Conservation (phyloP, 2,888 invertebrate species). For the Ochropleura plecta region DNA sequence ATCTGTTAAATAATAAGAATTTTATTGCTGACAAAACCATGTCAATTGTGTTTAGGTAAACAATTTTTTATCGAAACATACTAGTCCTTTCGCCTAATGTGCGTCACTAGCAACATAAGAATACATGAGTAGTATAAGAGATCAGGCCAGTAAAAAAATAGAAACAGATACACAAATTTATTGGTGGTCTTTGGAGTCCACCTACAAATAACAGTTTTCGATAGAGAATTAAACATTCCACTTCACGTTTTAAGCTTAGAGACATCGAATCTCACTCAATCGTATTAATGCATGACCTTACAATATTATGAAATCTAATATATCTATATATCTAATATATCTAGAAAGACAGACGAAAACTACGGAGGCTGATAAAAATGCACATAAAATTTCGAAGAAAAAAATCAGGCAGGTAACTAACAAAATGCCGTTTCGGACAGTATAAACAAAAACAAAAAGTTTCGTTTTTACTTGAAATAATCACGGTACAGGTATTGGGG, state of each 20-base stretch:
- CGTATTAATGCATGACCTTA: neutral
- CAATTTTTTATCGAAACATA: no score
- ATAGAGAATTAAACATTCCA: neutral
- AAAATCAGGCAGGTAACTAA: conserved; percentile 28
- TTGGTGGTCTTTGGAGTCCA: no score
- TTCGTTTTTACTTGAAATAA: neutral
- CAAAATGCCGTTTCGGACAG: no score
- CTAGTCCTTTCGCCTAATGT: no score
- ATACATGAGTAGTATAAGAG: neutral
- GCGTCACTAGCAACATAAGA: neutral
- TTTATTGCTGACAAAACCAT: neutral
- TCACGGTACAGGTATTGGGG: neutral
- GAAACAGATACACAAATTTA: no score
- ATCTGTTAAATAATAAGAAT: neutral
- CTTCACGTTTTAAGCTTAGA: neutral
- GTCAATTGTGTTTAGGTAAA: neutral
- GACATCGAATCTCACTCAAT: neutral
- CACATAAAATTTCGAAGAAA: conserved; percentile 36
- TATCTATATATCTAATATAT: no score
- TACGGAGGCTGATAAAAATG: conserved; percentile 50
- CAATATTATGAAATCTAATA: no score
- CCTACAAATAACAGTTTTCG: no score
- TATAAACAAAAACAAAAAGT: no score
- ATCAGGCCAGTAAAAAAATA: no score
- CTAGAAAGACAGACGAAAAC: conserved; percentile 31